A percentile compares a stretch with the other conserved stretches of the same genome.
phyloP scores from a whole-genome alignment of 2,888 invertebrate species.

The Coremacera marginata region DNA sequence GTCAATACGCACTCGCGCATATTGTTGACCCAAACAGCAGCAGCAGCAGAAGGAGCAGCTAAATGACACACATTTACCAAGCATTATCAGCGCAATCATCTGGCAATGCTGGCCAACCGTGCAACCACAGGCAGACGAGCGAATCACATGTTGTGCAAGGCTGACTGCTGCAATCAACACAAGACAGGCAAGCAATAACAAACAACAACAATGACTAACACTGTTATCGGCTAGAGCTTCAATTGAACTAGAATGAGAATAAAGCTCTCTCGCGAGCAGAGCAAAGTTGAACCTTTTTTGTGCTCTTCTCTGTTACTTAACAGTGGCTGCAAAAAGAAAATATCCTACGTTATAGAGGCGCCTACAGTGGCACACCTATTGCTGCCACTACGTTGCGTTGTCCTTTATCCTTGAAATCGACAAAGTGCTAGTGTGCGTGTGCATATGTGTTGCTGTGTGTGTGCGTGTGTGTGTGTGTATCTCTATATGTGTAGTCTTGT shows the following conservation, averaged over 20 bases:
- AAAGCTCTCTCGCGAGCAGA: neutral
- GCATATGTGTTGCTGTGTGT: too few species aligned
- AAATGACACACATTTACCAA: constrained; percentile 21
- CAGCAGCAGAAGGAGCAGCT: too few species aligned
- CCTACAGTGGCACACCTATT: constrained; percentile 30
- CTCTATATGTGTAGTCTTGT: too few species aligned
- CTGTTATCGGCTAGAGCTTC: neutral
- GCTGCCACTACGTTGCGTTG: neutral
- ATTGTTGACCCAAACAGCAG: constrained; percentile 26
- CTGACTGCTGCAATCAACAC: neutral
- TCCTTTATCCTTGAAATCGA: constrained; percentile 24
- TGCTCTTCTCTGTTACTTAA: neutral
- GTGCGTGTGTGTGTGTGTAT: neutral
- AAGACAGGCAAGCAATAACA: neutral
- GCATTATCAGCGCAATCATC: constrained; percentile 3
- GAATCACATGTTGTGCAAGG: neutral
- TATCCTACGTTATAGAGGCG: neutral
- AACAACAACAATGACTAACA: neutral
- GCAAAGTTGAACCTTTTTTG: neutral
- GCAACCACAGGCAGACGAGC: neutral
- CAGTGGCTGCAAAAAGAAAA: neutral
- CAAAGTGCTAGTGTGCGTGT: neutral
- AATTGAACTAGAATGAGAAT: too few species aligned
- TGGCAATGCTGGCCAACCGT: neutral
- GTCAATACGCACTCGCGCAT: constrained; percentile 18